phyloP scores from a whole-genome alignment of 2,113 vertebrate genomes.

The Tyrannus savana region DNA sequence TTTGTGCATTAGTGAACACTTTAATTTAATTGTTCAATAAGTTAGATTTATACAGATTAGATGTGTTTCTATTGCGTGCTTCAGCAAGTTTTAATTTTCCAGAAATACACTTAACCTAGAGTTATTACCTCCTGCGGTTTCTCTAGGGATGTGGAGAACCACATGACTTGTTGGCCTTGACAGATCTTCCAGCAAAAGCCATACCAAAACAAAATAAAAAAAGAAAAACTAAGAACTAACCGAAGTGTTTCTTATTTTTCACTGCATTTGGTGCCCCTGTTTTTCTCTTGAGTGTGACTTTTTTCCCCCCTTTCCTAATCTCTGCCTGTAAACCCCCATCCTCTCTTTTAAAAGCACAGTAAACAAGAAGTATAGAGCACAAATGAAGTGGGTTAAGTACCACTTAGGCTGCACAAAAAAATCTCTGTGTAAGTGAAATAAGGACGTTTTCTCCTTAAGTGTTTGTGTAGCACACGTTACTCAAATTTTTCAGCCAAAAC shows the following conservation, averaged over 20 bases:
- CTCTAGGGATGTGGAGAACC: neutral
- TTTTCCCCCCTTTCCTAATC: neutral
- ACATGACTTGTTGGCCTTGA: neutral
- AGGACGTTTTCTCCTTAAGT: neutral
- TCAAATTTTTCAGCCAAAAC: neutral
- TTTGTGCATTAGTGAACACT: neutral
- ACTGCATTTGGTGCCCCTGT: neutral
- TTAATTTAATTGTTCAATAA: neutral
- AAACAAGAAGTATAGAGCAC: neutral
- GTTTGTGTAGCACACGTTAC: neutral
- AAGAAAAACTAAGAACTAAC: neutral
- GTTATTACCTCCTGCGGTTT: neutral
- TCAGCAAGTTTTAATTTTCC: neutral
- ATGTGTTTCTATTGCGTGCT: neutral
- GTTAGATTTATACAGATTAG: neutral
- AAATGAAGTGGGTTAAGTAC: neutral
- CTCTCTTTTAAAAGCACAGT: neutral
- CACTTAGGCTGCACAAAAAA: neutral
- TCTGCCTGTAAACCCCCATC: neutral
- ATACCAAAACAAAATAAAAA: neutral
- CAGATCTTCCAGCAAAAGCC: neutral
- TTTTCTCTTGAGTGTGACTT: neutral
- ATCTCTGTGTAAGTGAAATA: fast-evolving
- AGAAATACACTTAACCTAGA: neutral
- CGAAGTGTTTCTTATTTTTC: neutral